A percentile compares a stretch with the other conserved stretches of the same genome.
phyloP scores from a whole-genome alignment of 2,888 invertebrate genomes.

The Odontomyia ornata region DNA sequence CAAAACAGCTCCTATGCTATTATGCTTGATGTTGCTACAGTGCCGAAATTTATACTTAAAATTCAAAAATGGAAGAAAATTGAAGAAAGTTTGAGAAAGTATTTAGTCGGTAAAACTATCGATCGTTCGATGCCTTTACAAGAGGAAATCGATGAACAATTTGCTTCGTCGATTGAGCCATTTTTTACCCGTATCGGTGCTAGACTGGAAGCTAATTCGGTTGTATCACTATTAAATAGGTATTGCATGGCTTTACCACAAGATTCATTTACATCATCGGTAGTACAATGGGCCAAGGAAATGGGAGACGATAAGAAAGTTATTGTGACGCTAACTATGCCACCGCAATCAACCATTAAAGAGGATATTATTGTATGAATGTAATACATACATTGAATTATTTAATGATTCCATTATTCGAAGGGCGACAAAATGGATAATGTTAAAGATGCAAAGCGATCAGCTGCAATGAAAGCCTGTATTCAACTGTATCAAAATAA shows the following conservation, averaged over 20 bases:
- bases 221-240: slow-evolving; percentile 70
- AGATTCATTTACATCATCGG: slow-evolving; percentile 76
- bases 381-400: no score
- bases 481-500: slow-evolving; percentile 73
- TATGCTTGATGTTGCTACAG: slow-evolving; percentile 63
- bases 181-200: slow-evolving; percentile 56
- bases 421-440: slow-evolving; percentile 70
- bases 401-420: slow-evolving; percentile 52
- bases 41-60: slow-evolving; percentile 55
- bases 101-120: slow-evolving; percentile 69
- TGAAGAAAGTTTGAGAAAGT: slow-evolving; percentile 68
- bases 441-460: slow-evolving; percentile 77
- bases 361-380: slow-evolving; percentile 72
- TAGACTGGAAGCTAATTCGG: slow-evolving; percentile 54
- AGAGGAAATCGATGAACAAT: slow-evolving; percentile 68
- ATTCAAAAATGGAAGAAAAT: slow-evolving; percentile 66
- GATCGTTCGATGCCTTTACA: slow-evolving; percentile 67
- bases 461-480: slow-evolving; percentile 83
- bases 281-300: slow-evolving; percentile 64
- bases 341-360: slow-evolving; percentile 79
- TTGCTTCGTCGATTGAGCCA: slow-evolving; percentile 62
- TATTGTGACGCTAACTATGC: slow-evolving; percentile 74
- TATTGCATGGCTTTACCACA: slow-evolving; percentile 83
- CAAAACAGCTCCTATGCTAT: slow-evolving; percentile 70
- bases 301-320: not conserved